Conservation (phyloP, 2,113 vertebrate genomes). For the Daboia siamensis region DNA sequence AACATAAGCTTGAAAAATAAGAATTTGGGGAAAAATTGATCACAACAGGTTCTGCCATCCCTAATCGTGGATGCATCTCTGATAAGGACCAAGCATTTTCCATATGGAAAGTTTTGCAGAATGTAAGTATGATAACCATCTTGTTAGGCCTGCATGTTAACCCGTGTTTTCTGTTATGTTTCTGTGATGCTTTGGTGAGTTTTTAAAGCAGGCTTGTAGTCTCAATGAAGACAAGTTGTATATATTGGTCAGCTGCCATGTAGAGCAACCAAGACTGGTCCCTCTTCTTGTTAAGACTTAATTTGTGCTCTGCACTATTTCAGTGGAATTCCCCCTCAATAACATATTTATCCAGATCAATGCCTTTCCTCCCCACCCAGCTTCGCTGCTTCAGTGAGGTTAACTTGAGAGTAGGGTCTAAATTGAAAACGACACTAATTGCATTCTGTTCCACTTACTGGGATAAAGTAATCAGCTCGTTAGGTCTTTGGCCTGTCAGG, state of each 20-base stretch:
- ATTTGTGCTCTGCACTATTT: background rate
- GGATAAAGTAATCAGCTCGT: slow-evolving; percentile 33
- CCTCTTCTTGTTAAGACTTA: background rate
- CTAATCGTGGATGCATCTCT: background rate
- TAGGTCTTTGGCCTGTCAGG: slow-evolving; percentile 22
- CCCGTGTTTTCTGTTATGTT: fast-evolving
- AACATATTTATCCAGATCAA: slow-evolving; percentile 9
- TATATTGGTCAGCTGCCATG: background rate
- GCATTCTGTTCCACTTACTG: slow-evolving; percentile 24
- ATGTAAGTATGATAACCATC: background rate
- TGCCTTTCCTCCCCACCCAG: background rate
- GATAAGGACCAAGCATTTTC: background rate
- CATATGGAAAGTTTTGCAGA: background rate
- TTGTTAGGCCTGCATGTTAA: background rate
- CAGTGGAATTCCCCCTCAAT: background rate
- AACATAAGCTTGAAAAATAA: background rate
- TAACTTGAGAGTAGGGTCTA: slow-evolving; percentile 19
- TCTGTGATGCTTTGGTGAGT: background rate
- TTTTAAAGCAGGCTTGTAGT: background rate
- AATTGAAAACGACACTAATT: slow-evolving; percentile 39
- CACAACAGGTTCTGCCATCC: background rate
- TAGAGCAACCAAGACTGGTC: background rate
- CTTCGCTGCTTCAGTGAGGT: slow-evolving; percentile 7
- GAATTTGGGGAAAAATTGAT: background rate
- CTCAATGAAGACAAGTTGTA: background rate